Conservation (phyloP, 2,797 vertebrate species). For the Brachymystax lenok region DNA sequence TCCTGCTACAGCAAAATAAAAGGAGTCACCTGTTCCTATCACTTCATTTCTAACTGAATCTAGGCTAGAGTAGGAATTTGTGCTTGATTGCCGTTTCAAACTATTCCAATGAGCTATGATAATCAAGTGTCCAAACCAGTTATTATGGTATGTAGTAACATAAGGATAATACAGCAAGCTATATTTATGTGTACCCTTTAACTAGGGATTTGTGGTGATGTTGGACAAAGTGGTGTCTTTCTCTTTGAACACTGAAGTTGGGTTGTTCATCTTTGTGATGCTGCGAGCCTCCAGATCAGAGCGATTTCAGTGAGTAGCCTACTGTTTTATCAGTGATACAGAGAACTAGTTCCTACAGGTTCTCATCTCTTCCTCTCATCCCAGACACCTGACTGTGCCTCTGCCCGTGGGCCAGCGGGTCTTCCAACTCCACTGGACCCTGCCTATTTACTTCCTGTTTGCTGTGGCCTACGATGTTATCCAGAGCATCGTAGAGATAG, state of each 20-base stretch:
- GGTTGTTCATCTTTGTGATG: conserved; percentile 63
- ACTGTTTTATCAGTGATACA: background rate
- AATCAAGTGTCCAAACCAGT: background rate
- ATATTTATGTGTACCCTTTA: background rate
- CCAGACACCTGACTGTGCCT: conserved; percentile 64
- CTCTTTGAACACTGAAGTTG: conserved; percentile 66
- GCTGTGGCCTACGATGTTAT: conserved; percentile 72
- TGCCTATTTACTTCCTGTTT: conserved; percentile 78
- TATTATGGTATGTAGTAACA: background rate
- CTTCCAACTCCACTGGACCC: conserved; percentile 70
- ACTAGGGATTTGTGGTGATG: conserved; percentile 73
- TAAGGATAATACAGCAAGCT: background rate
- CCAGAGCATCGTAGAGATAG: conserved; percentile 62
- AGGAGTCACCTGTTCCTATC: background rate
- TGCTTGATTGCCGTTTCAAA: background rate
- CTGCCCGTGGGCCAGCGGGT: conserved; percentile 57
- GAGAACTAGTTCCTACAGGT: background rate
- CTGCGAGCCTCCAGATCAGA: conserved; percentile 67
- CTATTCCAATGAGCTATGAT: background rate
- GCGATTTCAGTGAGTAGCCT: conserved; percentile 63
- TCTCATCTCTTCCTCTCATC: conserved; percentile 2
- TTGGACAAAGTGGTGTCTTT: conserved; percentile 76
- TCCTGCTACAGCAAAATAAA: background rate
- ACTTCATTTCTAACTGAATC: background rate
- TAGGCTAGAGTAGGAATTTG: background rate